Conservation (phyloP, 2,113 vertebrate genomes). For the Myxocyprinus asiaticus region DNA sequence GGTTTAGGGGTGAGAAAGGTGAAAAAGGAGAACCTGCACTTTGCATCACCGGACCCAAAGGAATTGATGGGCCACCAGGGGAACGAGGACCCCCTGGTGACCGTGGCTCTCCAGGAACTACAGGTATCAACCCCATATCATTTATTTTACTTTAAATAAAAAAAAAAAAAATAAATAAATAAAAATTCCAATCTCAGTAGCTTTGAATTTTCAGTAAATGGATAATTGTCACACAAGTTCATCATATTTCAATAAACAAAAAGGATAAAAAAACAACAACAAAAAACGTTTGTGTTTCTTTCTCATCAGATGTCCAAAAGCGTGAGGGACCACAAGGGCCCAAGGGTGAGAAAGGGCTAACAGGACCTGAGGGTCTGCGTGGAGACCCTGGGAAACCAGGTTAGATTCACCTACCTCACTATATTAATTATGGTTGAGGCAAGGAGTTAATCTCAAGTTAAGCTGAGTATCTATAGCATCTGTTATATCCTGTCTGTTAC, state of each 20-base stretch:
- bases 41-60: slow-evolving; percentile 1
- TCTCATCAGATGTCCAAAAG: slow-evolving; percentile 1
- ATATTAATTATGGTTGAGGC: too few species aligned
- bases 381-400: slow-evolving; percentile 57
- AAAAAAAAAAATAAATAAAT: too few species aligned
- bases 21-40: slow-evolving; percentile 39
- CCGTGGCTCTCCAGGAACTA: slow-evolving; percentile 40
- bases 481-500: too few species aligned
- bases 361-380: slow-evolving; percentile 47
- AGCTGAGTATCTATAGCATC: too few species aligned
- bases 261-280: too few species aligned
- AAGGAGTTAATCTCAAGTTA: too few species aligned
- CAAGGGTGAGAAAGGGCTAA: slow-evolving; percentile 49
- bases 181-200: too few species aligned
- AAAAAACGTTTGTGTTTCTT: background rate
- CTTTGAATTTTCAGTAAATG: too few species aligned
- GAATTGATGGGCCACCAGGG: slow-evolving; percentile 45
- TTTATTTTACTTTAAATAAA: too few species aligned
- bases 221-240: too few species aligned
- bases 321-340: slow-evolving; percentile 45
- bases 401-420: background rate
- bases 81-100: slow-evolving; percentile 52
- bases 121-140: slow-evolving; percentile 6
- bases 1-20: slow-evolving; percentile 36
- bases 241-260: too few species aligned